Evolutionary conservation across 2,113 vertebrate species (phyloP), one percentile per base, ranked within the genome.

Genomic region (Andinoacara biseriatus): DNA sequence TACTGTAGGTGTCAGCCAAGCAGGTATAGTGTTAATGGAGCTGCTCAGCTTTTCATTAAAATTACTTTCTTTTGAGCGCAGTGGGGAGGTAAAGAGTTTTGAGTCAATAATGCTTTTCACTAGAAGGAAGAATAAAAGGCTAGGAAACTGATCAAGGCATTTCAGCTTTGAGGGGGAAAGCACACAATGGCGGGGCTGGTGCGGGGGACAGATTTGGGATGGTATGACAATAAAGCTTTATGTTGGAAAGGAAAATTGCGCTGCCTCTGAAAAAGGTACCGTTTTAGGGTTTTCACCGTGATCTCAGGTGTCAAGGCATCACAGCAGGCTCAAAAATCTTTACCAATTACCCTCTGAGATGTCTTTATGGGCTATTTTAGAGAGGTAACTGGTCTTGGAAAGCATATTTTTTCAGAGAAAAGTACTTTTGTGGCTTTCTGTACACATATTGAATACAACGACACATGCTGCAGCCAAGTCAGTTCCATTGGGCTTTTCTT

Each of bases 1-100:
- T 52, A 78, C 57, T 61, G 76, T 26, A 38, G 56, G 58, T 77
- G 84, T 52, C 59, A 61, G 77, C 65, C 43, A 86, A 86, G 86
- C 80, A 90, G 83, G 80, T 84, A 78, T 33, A 26, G 52, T 83
- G 81, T 86, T 87, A 89, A 91, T 91, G 84, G 92, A 85, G 80
- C 84, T 38, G 52, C 65, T 88, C 79, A 65, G 85, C 58, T 87
- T 90, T 79, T 83, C 78, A 87, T 91, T 90, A 90, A 86, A 90
- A 82, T 58, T 18, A 61, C 87, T 91, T 82, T 74, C 89, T 85
- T 78, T 49, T 2, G 1, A 75, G 76, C 90, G 22, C 82, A 15
- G 59, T 7, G 5, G 89, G 81, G 81, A 90, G 57, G 78, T 26
- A 59, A 78, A 63, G 63, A 60, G 76, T 87, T 88, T 75, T 74